These are phyloP conservation scores for Tiaroga cobitis DNA, from an alignment of 2,797 vertebrate species.

Conservation along the genomic window DNA sequence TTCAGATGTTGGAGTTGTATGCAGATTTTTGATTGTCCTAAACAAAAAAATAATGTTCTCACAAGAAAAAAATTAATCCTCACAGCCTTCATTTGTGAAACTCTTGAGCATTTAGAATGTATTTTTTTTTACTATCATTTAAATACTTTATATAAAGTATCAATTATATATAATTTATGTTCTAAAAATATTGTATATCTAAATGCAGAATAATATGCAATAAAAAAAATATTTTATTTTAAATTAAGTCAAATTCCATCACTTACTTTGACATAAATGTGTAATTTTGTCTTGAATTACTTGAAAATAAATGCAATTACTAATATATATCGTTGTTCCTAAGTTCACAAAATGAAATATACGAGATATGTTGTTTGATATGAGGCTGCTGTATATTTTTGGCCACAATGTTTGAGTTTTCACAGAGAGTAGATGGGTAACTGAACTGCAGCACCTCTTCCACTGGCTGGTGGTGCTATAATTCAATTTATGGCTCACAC, in stretches of 20 bases:
- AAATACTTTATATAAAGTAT: neutral
- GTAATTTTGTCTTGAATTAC: neutral
- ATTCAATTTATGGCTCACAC: constrained; percentile 68
- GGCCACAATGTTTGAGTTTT: neutral
- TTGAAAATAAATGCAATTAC: neutral
- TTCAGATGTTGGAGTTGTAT: neutral
- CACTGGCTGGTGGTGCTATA: constrained; percentile 81
- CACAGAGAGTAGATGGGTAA: constrained; percentile 14
- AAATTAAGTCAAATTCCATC: neutral
- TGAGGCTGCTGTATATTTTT: neutral
- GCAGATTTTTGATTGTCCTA: neutral
- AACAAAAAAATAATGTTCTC: neutral
- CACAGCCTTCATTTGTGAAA: neutral
- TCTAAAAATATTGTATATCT: neutral
- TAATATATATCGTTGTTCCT: neutral
- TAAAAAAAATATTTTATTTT: neutral
- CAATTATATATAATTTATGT: neutral
- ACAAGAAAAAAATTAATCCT: no score
- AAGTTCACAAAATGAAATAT: neutral
- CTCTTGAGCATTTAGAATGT: neutral
- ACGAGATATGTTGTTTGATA: neutral
- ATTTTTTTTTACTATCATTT: neutral
- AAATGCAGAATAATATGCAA: neutral
- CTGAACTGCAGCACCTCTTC: constrained; percentile 63
- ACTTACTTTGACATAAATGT: neutral